These are phyloP conservation scores for Albula goreensis DNA, from an alignment of 2,113 vertebrate genomes.

Conservation along the genomic window DNA sequence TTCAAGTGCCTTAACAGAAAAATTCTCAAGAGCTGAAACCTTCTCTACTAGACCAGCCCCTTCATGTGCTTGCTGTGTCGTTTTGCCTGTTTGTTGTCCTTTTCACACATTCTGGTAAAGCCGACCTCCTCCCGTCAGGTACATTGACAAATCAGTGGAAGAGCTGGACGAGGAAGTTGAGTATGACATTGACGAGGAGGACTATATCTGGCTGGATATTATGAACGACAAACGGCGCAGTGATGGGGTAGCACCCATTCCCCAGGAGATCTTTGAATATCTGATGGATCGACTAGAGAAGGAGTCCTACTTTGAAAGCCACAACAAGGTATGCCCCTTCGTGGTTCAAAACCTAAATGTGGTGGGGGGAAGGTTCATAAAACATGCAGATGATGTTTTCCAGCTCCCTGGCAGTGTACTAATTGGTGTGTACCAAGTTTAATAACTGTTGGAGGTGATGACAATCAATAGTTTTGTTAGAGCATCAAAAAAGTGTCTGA, in stretches of 20 bases:
- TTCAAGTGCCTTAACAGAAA: neutral
- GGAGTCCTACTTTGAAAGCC: conserved; percentile 98
- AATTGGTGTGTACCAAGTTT: no score
- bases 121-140: conserved; percentile 64
- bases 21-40: neutral
- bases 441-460: no score
- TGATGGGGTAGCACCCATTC: conserved; percentile 87
- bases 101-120: neutral
- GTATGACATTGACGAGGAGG: conserved; percentile 97
- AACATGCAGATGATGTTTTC: neutral
- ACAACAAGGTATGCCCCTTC: conserved; percentile 81
- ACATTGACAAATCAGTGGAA: conserved; percentile 96
- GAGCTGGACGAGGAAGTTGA: conserved; percentile 98
- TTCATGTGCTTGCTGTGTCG: neutral
- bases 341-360: neutral
- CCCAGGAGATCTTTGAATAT: conserved; percentile 97
- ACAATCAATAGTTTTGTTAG: no score
- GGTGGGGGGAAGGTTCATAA: neutral
- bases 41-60: neutral
- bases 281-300: conserved; percentile 97
- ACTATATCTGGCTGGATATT: conserved; percentile 98
- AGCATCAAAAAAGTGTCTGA: no score
- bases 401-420: no score
- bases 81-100: neutral
- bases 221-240: conserved; percentile 95